Evolutionary conservation across 2,888 invertebrate species (phyloP).

Genomic region (Chymomyza caudatula): DNA sequence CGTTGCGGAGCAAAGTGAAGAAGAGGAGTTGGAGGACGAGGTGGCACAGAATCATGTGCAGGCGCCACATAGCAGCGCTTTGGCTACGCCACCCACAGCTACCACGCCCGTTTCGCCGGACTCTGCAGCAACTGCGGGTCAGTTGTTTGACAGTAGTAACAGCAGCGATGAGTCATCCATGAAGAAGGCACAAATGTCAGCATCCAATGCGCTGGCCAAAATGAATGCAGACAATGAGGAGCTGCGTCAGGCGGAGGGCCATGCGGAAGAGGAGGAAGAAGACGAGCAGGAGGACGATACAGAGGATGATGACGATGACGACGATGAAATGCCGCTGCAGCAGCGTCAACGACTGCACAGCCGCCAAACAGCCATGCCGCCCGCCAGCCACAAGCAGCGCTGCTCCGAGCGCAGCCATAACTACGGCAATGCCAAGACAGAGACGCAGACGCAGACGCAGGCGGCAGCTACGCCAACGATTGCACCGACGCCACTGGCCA

Average conservation of each 20-base stretch:
- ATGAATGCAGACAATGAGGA: constrained; percentile 41
- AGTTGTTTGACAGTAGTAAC: constrained; percentile 75
- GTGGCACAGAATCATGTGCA: constrained; percentile 27
- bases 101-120: constrained; percentile 73
- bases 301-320: constrained; percentile 31
- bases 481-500: constrained; percentile 49
- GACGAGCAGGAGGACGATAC: constrained; percentile 23
- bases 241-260: background rate
- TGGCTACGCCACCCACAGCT: constrained; percentile 66
- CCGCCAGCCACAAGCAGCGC: background rate
- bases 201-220: constrained; percentile 69
- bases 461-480: constrained; percentile 34
- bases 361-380: background rate
- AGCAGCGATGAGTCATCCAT: constrained; percentile 73
- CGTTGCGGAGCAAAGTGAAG: constrained; percentile 16
- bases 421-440: constrained; percentile 3
- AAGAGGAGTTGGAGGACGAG: background rate
- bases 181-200: constrained; percentile 74
- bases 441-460: constrained; percentile 22
- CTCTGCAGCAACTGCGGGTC: constrained; percentile 73
- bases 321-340: constrained; percentile 48
- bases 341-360: constrained; percentile 34
- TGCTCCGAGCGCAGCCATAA: constrained; percentile 4
- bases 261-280: constrained; percentile 37
- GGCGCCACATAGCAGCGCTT: constrained; percentile 64